Base-by-base conservation (phyloP, 2,113 vertebrate genomes). In the Tachycineta bicolor region DNA sequence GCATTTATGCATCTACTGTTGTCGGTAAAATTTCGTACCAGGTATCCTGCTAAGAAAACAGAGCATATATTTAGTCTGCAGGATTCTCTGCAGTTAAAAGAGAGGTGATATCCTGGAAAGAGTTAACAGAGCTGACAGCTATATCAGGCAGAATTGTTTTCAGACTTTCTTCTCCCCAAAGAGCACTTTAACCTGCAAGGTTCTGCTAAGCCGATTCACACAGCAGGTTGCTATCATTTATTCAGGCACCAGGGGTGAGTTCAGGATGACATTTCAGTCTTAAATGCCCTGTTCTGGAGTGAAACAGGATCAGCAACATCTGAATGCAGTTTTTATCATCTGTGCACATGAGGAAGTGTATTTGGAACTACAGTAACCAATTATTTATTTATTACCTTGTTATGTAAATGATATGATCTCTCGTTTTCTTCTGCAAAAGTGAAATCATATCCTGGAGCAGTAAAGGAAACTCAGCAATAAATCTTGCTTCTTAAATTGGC, bases 311-410 rank as follows among this genome's bases (percentile, higher is more conserved):
- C 58, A 88, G 79, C 29, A 96, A 93, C 90, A 95, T 88, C 89
- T 92, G 94, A 97, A 95, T 79, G 65, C 46, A 91, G 83, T 95
- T 97, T 96, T 94, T 87, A 94, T 93, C 86, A 96, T 93, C 82
- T 94, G 91, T 49, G 44, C 82, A 63, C 94, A 93, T 73, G 68
- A 93, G 87, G 96, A 96, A 95, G 89, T 89, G 55, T 77, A 94
- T 84, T 94, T 94, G 81, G 87, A 94, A 93, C 69, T 89, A 88
- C 71, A 90, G 84, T 87, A 94, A 94, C 83, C 83, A 94, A 96
- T 96, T 97, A 95, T 95, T 97, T 97, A 97, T 96, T 96, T 97
- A 97, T 96, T 96, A 94, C 88, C 86, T 95, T 92, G 78, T 89
- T 96, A 97, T 89, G 87, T 92, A 96, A 97, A 97, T 92, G 74